These are phyloP conservation scores for Styela clava DNA, from an alignment of 23 tunicate species.

Conservation along the genomic window DNA sequence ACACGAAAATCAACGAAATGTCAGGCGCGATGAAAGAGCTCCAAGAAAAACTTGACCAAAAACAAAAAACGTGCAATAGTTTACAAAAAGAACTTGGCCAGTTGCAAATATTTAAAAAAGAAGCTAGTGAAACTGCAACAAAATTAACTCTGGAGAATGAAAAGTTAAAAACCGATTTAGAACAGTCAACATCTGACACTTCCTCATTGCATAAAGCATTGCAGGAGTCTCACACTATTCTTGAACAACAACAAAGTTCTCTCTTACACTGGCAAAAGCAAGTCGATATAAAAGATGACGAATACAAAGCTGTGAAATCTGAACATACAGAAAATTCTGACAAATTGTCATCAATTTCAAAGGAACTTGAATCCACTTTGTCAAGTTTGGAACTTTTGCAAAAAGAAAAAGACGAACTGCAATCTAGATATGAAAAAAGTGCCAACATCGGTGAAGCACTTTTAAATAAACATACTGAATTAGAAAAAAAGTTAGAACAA, in stretches of 20 bases:
- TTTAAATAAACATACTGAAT: not conserved
- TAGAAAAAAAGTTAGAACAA: slow-evolving; percentile 15
- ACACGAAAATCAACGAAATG: slow-evolving; percentile 58
- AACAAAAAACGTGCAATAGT: slow-evolving; percentile 42
- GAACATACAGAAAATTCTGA: slow-evolving; percentile 2
- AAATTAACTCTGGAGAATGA: not conserved
- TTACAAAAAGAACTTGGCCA: slow-evolving; percentile 21
- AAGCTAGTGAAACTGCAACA: not conserved
- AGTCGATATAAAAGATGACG: slow-evolving; percentile 24
- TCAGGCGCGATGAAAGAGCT: slow-evolving; percentile 50
- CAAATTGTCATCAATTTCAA: slow-evolving; percentile 25
- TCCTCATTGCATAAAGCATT: slow-evolving; percentile 35
- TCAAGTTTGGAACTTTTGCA: slow-evolving; percentile 21
- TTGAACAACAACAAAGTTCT: slow-evolving; percentile 54
- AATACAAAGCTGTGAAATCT: slow-evolving; percentile 25
- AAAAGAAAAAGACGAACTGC: slow-evolving; percentile 26
- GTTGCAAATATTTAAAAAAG: slow-evolving; percentile 20
- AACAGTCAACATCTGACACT: not conserved
- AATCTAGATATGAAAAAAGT: slow-evolving; percentile 10
- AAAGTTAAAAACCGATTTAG: not conserved
- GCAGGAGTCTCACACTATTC: slow-evolving; percentile 61
- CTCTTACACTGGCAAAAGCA: slow-evolving; percentile 29
- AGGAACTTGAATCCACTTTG: slow-evolving; percentile 56
- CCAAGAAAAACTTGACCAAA: slow-evolving; percentile 62
- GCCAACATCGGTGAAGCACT: slow-evolving; percentile 18